Conservation (phyloP, 2,113 vertebrate species). For the Nansenia antarctica region DNA sequence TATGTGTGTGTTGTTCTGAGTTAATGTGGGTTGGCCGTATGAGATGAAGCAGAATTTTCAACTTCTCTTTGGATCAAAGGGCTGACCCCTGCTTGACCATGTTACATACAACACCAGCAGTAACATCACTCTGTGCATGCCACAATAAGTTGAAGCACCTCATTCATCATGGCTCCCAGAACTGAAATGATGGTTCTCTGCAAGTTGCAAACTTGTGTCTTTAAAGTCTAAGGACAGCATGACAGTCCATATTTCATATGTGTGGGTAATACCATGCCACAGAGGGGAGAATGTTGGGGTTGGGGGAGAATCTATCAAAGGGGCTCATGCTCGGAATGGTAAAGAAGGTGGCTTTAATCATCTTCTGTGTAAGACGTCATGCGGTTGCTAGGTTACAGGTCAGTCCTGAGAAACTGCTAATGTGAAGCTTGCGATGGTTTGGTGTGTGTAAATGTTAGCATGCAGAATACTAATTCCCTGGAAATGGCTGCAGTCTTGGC, state of each 20-base stretch:
- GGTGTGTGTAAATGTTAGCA: constrained; percentile 40
- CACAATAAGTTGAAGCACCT: neutral
- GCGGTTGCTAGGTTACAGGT: constrained; percentile 80
- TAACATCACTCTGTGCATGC: neutral
- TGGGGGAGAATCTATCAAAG: constrained; percentile 47
- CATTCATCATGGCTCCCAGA: neutral
- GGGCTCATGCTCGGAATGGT: constrained; percentile 61
- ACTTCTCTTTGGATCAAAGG: neutral
- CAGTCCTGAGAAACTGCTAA: constrained; percentile 55
- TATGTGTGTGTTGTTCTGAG: too few relatives aligned
- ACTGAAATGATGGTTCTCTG: neutral
- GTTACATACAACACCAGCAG: neutral
- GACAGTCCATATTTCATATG: constrained; percentile 50
- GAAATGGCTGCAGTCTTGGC: neutral
- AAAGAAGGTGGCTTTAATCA: constrained; percentile 65
- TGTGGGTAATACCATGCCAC: constrained; percentile 32
- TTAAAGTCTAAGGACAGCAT: constrained; percentile 37
- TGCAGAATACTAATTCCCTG: constrained; percentile 25
- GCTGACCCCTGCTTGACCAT: neutral
- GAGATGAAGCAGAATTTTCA: neutral
- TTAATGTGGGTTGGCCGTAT: neutral
- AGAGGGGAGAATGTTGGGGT: constrained; percentile 33
- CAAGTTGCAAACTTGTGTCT: constrained; percentile 10
- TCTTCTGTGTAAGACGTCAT: constrained; percentile 56
- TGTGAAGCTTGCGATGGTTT: constrained; percentile 45